Percentiles rank a stretch among this genome's conserved stretches.
These are phyloP conservation scores for Coenonympha arcania DNA, from an alignment of 2,888 invertebrate species.

Conservation along the genomic window DNA sequence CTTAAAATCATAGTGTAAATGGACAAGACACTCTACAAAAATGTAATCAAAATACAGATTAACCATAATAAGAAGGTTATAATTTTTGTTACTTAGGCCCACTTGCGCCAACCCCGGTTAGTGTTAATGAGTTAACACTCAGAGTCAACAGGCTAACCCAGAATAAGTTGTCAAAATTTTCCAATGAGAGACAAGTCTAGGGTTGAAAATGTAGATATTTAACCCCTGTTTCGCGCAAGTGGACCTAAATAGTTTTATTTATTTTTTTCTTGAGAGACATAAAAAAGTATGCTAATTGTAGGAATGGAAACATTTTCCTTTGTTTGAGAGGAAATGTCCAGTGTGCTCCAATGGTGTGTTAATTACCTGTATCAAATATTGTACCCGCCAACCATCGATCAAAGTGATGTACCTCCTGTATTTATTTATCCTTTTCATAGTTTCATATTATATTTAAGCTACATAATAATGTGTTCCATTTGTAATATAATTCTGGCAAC, in stretches of 20 bases:
- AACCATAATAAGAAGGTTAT: not conserved
- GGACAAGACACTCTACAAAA: not conserved
- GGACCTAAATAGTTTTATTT: not conserved
- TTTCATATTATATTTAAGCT: not conserved
- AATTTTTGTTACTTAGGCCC: too few relatives aligned
- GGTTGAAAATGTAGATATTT: too few relatives aligned
- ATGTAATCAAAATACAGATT: not conserved
- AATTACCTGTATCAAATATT: constrained; percentile 41
- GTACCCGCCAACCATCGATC: constrained; percentile 32
- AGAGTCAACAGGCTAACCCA: too few relatives aligned
- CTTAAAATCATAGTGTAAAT: not conserved
- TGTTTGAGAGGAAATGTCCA: constrained; percentile 42
- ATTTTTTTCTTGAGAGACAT: not conserved
- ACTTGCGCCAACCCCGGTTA: too few relatives aligned
- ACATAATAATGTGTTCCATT: too few relatives aligned
- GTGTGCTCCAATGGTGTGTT: constrained; percentile 44
- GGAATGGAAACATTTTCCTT: constrained; percentile 7
- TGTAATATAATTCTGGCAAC: too few relatives aligned
- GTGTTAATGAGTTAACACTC: too few relatives aligned
- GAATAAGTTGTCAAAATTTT: too few relatives aligned
- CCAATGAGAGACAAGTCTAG: too few relatives aligned
- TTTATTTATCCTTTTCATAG: constrained; percentile 23
- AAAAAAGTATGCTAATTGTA: constrained; percentile 6
- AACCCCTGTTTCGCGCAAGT: too few relatives aligned
- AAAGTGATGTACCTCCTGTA: constrained; percentile 49